phyloP scores from a whole-genome alignment of 2,797 vertebrate species.

The Chaetophractus vellerosus region DNA sequence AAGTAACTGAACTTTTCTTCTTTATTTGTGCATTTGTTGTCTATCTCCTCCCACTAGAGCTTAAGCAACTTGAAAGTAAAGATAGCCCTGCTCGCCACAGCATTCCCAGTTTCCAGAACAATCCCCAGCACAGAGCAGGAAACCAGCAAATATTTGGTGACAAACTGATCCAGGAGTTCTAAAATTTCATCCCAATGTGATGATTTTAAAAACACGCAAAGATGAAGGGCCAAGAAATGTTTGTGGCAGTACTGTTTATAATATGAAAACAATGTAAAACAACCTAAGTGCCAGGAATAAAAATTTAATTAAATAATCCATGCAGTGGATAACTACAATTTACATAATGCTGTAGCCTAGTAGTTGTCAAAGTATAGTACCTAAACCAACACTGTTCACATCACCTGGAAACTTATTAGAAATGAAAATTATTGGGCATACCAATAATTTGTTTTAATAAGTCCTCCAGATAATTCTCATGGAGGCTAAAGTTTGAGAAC shows the following conservation, averaged over 20 bases:
- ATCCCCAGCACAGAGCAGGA: neutral
- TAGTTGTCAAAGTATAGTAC: neutral
- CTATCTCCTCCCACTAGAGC: neutral
- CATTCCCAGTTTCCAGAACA: neutral
- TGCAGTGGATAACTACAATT: neutral
- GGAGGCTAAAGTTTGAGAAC: neutral
- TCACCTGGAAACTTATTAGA: neutral
- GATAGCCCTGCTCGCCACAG: neutral
- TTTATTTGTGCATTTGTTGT: neutral
- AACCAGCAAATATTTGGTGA: neutral
- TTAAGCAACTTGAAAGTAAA: neutral
- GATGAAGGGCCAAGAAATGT: neutral
- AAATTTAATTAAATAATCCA: conserved; percentile 16
- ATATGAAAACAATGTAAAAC: neutral
- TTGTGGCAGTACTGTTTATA: neutral
- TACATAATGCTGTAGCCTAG: neutral
- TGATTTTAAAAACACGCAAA: neutral
- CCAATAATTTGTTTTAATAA: neutral
- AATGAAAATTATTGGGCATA: neutral
- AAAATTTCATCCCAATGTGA: conserved; percentile 27
- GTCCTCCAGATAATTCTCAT: neutral
- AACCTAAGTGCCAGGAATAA: neutral
- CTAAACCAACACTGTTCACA: neutral
- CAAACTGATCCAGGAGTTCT: neutral
- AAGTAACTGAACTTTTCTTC: neutral